Percentiles rank a stretch among this genome's conserved stretches.
These are phyloP conservation scores for Alviniconcha marisindica DNA, from an alignment of 1,140 invertebrate genomes.

Conservation along the genomic window DNA sequence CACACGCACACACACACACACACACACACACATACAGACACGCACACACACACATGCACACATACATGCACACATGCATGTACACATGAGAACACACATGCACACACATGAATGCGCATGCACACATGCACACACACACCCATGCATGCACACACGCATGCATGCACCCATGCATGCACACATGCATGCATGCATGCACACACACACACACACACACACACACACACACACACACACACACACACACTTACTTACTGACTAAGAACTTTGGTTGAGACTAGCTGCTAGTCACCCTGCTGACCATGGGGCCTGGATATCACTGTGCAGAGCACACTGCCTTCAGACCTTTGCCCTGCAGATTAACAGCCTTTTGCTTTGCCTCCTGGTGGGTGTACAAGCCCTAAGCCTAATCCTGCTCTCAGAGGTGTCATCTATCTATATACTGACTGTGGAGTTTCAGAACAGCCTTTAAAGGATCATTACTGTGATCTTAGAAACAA, in stretches of 20 bases:
- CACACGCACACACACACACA: not conserved
- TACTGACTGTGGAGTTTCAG: too few species aligned
- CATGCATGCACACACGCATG: not conserved
- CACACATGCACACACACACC: not conserved
- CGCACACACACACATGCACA: not conserved
- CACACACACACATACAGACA: not conserved
- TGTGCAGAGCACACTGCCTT: too few species aligned
- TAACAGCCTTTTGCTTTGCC: too few species aligned
- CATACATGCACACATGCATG: not conserved
- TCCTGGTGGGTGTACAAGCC: too few species aligned
- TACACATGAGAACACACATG: not conserved
- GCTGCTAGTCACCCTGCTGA: too few species aligned
- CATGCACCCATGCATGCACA: not conserved
- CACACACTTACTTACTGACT: not conserved
- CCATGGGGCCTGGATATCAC: too few species aligned
- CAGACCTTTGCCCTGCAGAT: too few species aligned
- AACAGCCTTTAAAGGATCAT: too few species aligned
- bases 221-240: constrained; percentile 31
- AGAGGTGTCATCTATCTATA: too few species aligned
- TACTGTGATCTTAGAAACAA: too few species aligned
- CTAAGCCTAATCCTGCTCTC: too few species aligned
- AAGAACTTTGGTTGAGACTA: too few species aligned
- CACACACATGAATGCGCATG: not conserved
- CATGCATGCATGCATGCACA: not conserved
- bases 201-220: constrained; percentile 29